Base-by-base conservation (phyloP, 92 coral and sea anemone genomes). In the Chrysogorgia sp. region DNA sequence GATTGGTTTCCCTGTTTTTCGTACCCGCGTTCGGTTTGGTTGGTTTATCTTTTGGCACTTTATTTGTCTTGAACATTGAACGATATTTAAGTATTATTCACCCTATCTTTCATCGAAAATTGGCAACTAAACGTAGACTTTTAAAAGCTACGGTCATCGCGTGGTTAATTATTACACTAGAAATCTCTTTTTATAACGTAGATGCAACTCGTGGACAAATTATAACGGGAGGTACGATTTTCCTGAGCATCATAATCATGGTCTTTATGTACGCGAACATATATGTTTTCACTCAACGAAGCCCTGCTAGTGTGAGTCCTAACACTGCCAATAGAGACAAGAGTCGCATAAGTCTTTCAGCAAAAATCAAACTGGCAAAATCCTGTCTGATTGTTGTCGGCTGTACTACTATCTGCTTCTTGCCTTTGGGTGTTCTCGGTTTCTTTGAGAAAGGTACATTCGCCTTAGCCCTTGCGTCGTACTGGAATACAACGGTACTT, bases 381-480 rank as follows among this genome's bases (percentile, higher is more conserved):
- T 67, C 56, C 3, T 67, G 74, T 34, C 8, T 34, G 26, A 40
- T 43, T 32, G 74, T 67, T 1, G 55, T 67, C 30, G 76, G 59
- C 25, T 47, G 76, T 28, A 69, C 57, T 9, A 17, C 48, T 30
- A n/a, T 41, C 21, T 69, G 76, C 55, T 45, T 12, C 30, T 17
- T 69, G 9, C 76, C 76, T 1, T 23, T 41, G n/a, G 48, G 24
- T 21, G 41, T 48, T 10, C 28, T 17, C 5, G 8, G 48, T 21
- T 31, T 26, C 0, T 40, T 69, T n/a, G 19, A 69, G 33, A 10
- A 9, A 47, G 5, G 17, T 13, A 14, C 15, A 28, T 9, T 23
- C n/a, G 1, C 10, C 4, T 31, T 57, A 0, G 10, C 26, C 37
- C 17, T 47, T 25, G 10, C 25, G 9, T 22, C 3, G 21, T 5